Evolutionary conservation across 1,140 invertebrate genomes (phyloP), one percentile per base, ranked within the genome.

Genomic region (Gryllus bimaculatus): DNA sequence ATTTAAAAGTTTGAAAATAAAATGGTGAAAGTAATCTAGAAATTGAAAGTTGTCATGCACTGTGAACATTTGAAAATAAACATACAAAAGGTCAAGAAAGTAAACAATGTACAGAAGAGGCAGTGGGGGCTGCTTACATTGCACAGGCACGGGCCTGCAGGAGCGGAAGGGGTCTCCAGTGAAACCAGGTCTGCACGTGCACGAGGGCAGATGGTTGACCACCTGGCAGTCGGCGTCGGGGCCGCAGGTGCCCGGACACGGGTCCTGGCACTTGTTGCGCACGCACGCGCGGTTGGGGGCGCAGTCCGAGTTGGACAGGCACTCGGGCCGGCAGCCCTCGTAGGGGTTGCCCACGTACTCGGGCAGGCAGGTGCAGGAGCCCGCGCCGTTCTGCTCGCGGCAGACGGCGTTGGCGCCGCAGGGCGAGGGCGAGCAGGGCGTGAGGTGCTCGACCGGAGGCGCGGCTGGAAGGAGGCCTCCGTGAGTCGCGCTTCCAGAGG

Each of bases 321-420:
- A 88, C 82, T 88, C 86, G 0, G 87, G 87, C 78, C 87, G 82
- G 81, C 87, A 89, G 48, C 84, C 85, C 82, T 85, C 84, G 54
- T 87, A 87, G 39, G 88, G 87, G 82, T 88, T 87, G 78, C 88
- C 89, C 80, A 87, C 85, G 81, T 87, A 89, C 79, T 87, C 86
- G 8, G 86, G 84, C 20, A 88, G 79, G 81, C 88, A 88, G 48
- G 84, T 82, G 83, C 91, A 93, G 20, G 90, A 89, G 3, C 90
- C 91, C 12, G 89, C 89, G 47, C 87, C 88, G 78, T 84, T 85
- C 81, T 81, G 82, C 80, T 86, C 85, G 81, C 83, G 82, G 82
- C 87, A 89, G 79, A 84, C 80, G 13, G 86, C 85, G 81, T 88
- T 87, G 8, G 81, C 79, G 75, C 87, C 87, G 81, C 86, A 88